phyloP scores from a whole-genome alignment of 2,797 vertebrate species.

The Erithacus rubecula region DNA sequence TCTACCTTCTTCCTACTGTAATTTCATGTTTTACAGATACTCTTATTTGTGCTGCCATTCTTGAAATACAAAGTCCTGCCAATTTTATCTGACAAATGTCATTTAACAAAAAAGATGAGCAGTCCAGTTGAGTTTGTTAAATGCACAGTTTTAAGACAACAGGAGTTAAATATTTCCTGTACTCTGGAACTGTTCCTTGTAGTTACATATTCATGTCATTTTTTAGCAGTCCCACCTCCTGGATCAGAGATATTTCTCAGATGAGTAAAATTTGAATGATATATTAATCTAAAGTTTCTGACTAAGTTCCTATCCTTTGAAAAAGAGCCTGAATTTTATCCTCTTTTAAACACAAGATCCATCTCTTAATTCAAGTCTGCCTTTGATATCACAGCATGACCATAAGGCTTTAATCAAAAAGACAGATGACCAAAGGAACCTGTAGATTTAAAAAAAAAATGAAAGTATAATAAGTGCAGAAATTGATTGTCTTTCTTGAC shows the following conservation, averaged over 20 bases:
- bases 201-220: background rate
- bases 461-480: background rate
- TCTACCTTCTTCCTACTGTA: background rate
- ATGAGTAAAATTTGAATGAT: background rate
- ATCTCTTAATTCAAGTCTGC: background rate
- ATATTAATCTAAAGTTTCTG: background rate
- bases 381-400: background rate
- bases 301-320: background rate
- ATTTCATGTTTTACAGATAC: background rate
- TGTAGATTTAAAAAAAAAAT: background rate
- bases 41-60: background rate
- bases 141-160: background rate
- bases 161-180: background rate
- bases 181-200: background rate
- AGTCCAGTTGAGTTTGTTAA: background rate
- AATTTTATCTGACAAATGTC: background rate
- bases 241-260: background rate
- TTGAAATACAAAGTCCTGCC: background rate
- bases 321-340: background rate
- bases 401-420: background rate
- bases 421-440: background rate
- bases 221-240: background rate
- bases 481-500: background rate
- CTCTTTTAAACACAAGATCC: background rate
- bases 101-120: background rate